Evolutionary conservation across 2,113 vertebrate genomes (phyloP).

Genomic region (Colossoma macropomum): DNA sequence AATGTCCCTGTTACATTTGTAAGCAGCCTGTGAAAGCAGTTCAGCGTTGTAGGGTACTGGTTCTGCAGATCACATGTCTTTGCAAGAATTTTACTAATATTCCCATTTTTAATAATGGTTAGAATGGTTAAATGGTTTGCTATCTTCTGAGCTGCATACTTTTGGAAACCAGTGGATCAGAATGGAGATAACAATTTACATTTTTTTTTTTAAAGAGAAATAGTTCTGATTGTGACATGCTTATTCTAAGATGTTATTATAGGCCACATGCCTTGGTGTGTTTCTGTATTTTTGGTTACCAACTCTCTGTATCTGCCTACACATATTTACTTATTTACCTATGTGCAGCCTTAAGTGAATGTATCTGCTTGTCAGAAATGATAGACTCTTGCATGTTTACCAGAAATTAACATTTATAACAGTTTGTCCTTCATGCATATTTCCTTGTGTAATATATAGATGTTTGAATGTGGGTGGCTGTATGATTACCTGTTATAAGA

Average conservation of each 20-base stretch:
- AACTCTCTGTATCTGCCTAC: not conserved
- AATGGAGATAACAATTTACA: too few relatives aligned
- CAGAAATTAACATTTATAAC: slow-evolving; percentile 6
- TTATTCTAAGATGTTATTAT: too few relatives aligned
- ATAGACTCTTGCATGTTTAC: slow-evolving; percentile 3
- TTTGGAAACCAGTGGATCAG: too few relatives aligned
- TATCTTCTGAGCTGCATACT: not conserved
- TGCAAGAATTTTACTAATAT: too few relatives aligned
- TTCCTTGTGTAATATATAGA: slow-evolving; percentile 59
- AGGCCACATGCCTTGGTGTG: not conserved
- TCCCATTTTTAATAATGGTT: too few relatives aligned
- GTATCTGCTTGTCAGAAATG: not conserved
- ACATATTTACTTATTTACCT: not conserved
- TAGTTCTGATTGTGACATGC: too few relatives aligned
- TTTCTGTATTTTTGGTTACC: not conserved
- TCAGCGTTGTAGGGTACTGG: not conserved
- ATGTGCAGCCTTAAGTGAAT: not conserved
- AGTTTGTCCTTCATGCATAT: slow-evolving; percentile 66
- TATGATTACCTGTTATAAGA: slow-evolving; percentile 49
- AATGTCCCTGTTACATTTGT: not conserved
- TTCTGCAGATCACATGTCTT: too few relatives aligned
- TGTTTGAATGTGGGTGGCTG: slow-evolving; percentile 47
- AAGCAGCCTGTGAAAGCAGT: not conserved
- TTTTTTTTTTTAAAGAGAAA: too few relatives aligned
- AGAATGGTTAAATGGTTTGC: not conserved